phyloP scores from a whole-genome alignment of 2,888 invertebrate species.

The Drosophila limbata region DNA sequence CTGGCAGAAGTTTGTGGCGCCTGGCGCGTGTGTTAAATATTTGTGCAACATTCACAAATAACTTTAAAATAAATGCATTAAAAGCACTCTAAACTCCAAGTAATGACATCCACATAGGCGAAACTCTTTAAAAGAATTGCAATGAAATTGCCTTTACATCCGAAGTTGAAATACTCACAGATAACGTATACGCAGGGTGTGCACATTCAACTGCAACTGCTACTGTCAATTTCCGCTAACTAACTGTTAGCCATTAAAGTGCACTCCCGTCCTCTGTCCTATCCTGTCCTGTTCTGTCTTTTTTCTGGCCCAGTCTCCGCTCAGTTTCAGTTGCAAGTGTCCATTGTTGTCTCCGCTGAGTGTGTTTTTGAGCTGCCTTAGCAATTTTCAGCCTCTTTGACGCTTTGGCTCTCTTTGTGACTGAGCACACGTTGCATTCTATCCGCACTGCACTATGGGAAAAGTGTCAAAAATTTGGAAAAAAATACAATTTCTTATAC shows the following conservation, averaged over 20 bases:
- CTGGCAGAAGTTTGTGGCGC: constrained; percentile 52
- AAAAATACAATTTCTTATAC: background rate
- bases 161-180: constrained; percentile 15
- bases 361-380: constrained; percentile 7
- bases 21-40: constrained; percentile 50
- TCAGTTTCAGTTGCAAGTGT: constrained; percentile 5
- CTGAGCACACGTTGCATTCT: constrained; percentile 19
- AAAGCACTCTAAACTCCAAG: constrained; percentile 32
- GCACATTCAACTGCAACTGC: constrained; percentile 24
- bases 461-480: background rate
- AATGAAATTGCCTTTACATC: background rate
- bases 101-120: background rate
- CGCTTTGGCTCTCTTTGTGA: constrained; percentile 38
- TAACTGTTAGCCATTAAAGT: constrained; percentile 12
- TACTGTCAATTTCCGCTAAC: constrained; percentile 27
- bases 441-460: background rate
- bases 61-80: constrained; percentile 61
- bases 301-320: background rate
- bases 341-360: background rate
- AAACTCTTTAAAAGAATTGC: background rate
- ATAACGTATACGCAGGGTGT: constrained; percentile 63
- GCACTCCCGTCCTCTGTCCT: background rate
- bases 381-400: constrained; percentile 42
- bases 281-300: background rate
- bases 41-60: constrained; percentile 55